Evolutionary conservation across 1,140 invertebrate genomes (phyloP).

Genomic region (Limonius californicus): DNA sequence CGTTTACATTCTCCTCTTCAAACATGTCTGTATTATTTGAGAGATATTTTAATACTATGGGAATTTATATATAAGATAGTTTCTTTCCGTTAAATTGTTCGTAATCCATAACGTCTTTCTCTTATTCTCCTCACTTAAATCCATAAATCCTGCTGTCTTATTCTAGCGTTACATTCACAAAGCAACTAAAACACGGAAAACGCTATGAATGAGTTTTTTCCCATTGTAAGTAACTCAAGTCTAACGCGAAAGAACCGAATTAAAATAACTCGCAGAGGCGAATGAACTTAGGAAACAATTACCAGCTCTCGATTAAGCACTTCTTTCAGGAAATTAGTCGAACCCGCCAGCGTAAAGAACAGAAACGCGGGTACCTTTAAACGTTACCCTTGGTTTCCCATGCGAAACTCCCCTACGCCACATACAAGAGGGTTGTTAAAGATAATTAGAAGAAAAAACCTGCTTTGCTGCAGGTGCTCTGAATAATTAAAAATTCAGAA

Average conservation of each 20-base stretch:
- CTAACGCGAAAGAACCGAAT: background rate
- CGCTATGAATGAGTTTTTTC: conserved; percentile 4
- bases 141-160: background rate
- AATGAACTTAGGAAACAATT: conserved; percentile 8
- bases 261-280: conserved; percentile 6
- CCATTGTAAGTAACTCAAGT: background rate
- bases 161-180: background rate
- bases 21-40: no score
- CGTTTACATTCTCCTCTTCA: no score
- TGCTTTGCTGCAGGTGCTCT: no score
- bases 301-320: conserved; percentile 3
- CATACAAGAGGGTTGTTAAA: background rate
- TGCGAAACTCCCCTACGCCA: background rate
- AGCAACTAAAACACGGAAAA: background rate
- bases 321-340: conserved; percentile 10
- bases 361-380: conserved; percentile 4
- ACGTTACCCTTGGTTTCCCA: background rate
- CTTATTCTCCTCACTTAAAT: no score
- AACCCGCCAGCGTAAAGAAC: conserved; percentile 6
- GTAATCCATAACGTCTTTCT: no score
- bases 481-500: no score
- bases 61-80: no score
- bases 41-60: no score
- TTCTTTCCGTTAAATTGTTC: no score
- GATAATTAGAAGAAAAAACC: no score